A percentile compares a stretch with the other conserved stretches of the same genome.
phyloP scores from a whole-genome alignment of 1,140 invertebrate species.

The Drepana arcuata region DNA sequence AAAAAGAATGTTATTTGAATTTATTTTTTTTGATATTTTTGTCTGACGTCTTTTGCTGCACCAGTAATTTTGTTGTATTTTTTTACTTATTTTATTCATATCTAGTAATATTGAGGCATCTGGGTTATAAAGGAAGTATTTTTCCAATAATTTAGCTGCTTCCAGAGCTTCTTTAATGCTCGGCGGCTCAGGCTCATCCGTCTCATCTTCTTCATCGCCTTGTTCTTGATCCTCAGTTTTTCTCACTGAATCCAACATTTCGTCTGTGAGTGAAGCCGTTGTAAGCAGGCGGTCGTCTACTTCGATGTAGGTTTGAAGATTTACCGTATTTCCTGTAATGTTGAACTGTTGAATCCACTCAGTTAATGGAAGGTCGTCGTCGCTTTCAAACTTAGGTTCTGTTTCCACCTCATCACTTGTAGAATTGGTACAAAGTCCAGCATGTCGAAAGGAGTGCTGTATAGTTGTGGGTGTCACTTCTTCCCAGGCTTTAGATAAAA shows the following conservation, averaged over 20 bases:
- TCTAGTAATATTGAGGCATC: conserved; percentile 15
- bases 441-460: conserved; percentile 15
- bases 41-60: conserved; percentile 11
- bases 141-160: conserved; percentile 6
- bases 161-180: conserved; percentile 21
- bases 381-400: conserved; percentile 15
- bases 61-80: conserved; percentile 15
- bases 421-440: conserved; percentile 17
- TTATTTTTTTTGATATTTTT: conserved; percentile 2
- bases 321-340: conserved; percentile 17
- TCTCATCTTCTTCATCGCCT: conserved; percentile 19
- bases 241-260: conserved; percentile 21
- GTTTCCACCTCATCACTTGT: conserved; percentile 11
- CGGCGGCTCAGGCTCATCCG: conserved; percentile 17
- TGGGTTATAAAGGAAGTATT: conserved; percentile 20
- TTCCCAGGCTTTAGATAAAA: conserved; percentile 26
- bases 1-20: conserved; percentile 6
- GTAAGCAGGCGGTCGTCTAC: conserved; percentile 21
- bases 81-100: conserved; percentile 18
- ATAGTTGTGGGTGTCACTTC: conserved; percentile 20
- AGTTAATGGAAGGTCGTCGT: conserved; percentile 19
- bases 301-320: conserved; percentile 21
- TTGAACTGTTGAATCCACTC: conserved; percentile 22
- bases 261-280: conserved; percentile 19
- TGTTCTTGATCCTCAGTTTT: conserved; percentile 17